A percentile compares a stretch with the other conserved stretches of the same genome.
phyloP scores from a whole-genome alignment of 2,888 invertebrate species.

The Phengaris arion region DNA sequence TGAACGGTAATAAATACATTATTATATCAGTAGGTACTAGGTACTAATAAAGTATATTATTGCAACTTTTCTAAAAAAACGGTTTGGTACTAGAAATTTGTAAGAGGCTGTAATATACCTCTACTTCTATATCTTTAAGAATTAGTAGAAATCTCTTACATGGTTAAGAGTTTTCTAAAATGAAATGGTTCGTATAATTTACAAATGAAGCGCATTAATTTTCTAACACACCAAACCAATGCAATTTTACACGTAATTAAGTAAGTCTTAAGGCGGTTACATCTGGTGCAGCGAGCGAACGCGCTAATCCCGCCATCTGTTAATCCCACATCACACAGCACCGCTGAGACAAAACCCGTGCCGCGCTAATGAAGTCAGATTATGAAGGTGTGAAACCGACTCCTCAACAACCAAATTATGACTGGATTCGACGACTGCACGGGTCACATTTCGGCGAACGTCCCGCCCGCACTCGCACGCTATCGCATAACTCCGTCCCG shows the following conservation, averaged over 20 bases:
- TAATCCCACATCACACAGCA: slow-evolving; percentile 62
- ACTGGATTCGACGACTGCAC: slow-evolving; percentile 64
- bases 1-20: not conserved
- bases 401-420: slow-evolving; percentile 77
- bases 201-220: slow-evolving; percentile 15
- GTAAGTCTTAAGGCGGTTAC: slow-evolving; percentile 31
- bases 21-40: not conserved
- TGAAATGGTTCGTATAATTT: not conserved
- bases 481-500: slow-evolving; percentile 58
- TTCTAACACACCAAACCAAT: slow-evolving; percentile 33
- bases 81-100: too few relatives aligned
- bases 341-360: slow-evolving; percentile 76
- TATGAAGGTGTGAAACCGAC: slow-evolving; percentile 78
- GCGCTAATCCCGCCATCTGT: slow-evolving; percentile 76
- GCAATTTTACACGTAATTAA: slow-evolving; percentile 27
- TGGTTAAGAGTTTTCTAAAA: too few relatives aligned
- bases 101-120: too few relatives aligned
- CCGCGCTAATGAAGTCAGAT: slow-evolving; percentile 76
- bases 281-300: slow-evolving; percentile 53
- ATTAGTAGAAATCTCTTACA: too few relatives aligned
- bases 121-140: too few relatives aligned
- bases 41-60: not conserved
- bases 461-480: slow-evolving; percentile 55
- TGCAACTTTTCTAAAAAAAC: not conserved
- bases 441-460: slow-evolving; percentile 72